Evolutionary conservation across 1,140 invertebrate species (phyloP), one percentile per base, ranked within the genome.

Genomic region (Cyclina sinensis): DNA sequence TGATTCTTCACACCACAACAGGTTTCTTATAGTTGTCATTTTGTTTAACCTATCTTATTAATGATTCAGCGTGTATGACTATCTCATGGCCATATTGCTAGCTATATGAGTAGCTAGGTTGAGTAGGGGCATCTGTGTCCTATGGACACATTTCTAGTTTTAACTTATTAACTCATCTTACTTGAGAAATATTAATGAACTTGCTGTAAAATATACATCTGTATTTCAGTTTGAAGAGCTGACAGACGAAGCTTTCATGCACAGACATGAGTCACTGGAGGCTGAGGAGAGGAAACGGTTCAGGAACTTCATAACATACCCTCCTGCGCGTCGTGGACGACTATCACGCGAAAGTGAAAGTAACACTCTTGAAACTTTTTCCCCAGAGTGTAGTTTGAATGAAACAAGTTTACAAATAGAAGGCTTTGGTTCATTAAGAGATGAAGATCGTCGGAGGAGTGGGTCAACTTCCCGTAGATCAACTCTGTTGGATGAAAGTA

Each of bases 251-350:
- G 96, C 96, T 0, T 97, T 97, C 91, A 92, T 95, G 5, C 93
- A 95, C 37, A 96, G 98, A 27, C 98, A 99, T 94, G 96, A 97
- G 46, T 96, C 97, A 62, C 97, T 97, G 91, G 98, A 98, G 95
- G 95, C 96, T 11, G 97, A 97, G 88, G 98, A 99, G 95, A 97
- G 97, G 78, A 97, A 97, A 92, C 97, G 97, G 74, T 98, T 98
- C 94, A 96, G 97, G 90, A 97, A 96, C 91, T 97, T 97, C 90
- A 95, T 97, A 4, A 91, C 93, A 74, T 94, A 94, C 97, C 97
- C 93, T 95, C 97, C 91, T 96, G 96, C 35, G 85, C 96, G 96
- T 96, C 48, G 96, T 96, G 88, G 96, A 96, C 81, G 92, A 27
- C 81, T 91, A 16, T 91, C 90, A 5, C 48, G 86, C 24, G 74